Evolutionary conservation across 2,888 invertebrate genomes (phyloP).

Genomic region (Salpingus planirostris): DNA sequence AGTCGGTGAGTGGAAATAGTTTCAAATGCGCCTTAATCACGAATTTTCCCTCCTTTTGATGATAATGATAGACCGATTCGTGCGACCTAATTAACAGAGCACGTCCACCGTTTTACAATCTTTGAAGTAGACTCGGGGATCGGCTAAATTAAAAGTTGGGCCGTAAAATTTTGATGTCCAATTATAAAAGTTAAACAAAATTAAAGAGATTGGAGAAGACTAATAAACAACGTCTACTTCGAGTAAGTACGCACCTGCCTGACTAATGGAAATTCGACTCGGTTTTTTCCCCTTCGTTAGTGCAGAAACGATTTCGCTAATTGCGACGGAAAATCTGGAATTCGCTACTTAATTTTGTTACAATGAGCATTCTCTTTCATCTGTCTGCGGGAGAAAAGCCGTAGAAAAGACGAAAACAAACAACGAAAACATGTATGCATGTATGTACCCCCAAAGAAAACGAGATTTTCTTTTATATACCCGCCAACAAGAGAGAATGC

Average conservation of each 20-base stretch:
- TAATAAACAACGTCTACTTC: conserved; percentile 10
- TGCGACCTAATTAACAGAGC: conserved; percentile 10
- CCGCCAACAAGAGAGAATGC: too few relatives aligned
- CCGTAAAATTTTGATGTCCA: conserved; percentile 14
- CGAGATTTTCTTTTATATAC: too few relatives aligned
- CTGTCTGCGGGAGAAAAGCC: too few relatives aligned
- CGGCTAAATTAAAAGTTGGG: conserved; percentile 13
- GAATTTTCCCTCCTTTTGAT: neutral
- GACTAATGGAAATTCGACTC: too few relatives aligned
- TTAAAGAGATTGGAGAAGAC: conserved; percentile 12
- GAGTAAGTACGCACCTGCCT: conserved; percentile 6
- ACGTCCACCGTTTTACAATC: neutral
- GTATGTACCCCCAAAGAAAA: too few relatives aligned
- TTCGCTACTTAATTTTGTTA: too few relatives aligned
- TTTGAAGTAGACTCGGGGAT: conserved; percentile 1
- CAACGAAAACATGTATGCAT: too few relatives aligned
- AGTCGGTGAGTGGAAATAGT: conserved; percentile 58
- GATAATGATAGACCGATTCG: conserved; percentile 7
- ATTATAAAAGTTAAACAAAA: conserved; percentile 15
- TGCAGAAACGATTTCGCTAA: too few relatives aligned
- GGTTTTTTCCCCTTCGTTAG: too few relatives aligned
- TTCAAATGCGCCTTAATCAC: neutral
- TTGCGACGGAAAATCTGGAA: too few relatives aligned
- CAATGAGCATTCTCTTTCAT: too few relatives aligned
- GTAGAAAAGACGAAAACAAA: too few relatives aligned